These are phyloP conservation scores for Tachysurus fulvidraco DNA, from an alignment of 2,113 vertebrate species.

Conservation along the genomic window DNA sequence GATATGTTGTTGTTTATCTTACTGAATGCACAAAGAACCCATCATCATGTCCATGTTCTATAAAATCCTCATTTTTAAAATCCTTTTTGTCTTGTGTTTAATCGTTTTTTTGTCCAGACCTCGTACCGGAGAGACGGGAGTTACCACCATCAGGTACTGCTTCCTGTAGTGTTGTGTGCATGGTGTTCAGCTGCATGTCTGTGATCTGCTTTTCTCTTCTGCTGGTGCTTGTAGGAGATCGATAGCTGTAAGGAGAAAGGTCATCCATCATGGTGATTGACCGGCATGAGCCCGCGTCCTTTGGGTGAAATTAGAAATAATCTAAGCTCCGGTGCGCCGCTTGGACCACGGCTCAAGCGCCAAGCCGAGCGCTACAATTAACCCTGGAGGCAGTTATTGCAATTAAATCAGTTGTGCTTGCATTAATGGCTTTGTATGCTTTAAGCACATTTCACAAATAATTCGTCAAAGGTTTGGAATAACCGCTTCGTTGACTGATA, in stretches of 20 bases:
- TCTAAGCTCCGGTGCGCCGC: neutral
- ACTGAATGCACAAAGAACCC: neutral
- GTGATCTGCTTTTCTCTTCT: neutral
- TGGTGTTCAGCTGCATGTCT: conserved; percentile 37
- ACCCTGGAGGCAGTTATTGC: neutral
- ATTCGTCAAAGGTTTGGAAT: neutral
- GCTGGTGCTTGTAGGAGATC: conserved; percentile 34
- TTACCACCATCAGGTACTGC: conserved; percentile 78
- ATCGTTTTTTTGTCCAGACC: conserved; percentile 68
- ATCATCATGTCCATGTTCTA: neutral
- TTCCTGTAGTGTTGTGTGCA: conserved; percentile 31
- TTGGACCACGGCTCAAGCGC: neutral
- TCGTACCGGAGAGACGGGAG: conserved; percentile 78
- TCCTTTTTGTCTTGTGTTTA: conserved; percentile 43
- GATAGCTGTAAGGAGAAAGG: conserved; percentile 26
- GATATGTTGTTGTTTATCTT: neutral
- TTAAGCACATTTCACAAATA: neutral
- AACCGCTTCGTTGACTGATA: neutral
- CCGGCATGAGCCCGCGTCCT: neutral
- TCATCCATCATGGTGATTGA: neutral
- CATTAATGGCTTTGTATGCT: neutral
- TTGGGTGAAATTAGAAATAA: neutral
- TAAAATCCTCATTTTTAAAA: conserved; percentile 6
- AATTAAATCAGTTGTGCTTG: neutral
- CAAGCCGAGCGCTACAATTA: neutral